Conservation (phyloP, 2,888 invertebrate species). For the Agriotes lineatus region DNA sequence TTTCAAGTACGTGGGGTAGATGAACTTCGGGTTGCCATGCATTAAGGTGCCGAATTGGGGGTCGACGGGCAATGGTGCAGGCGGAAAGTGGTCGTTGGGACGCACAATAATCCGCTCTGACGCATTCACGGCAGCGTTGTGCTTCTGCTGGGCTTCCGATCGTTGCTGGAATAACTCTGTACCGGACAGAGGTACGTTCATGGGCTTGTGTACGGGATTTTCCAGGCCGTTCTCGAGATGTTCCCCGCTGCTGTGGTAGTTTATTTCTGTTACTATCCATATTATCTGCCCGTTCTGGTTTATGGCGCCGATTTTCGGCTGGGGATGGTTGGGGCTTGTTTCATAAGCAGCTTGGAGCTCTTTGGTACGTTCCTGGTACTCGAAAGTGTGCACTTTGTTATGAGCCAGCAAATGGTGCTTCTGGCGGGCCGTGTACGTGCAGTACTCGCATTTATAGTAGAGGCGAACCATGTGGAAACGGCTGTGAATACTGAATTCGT, state of each 20-base stretch:
- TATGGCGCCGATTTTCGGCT: conserved; percentile 69
- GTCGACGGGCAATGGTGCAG: conserved; percentile 69
- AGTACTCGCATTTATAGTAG: conserved; percentile 79
- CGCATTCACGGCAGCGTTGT: conserved; percentile 47
- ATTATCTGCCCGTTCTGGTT: conserved; percentile 58
- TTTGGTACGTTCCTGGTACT: conserved; percentile 83
- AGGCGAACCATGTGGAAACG: conserved; percentile 76
- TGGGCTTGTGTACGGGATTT: conserved; percentile 49
- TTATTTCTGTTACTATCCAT: conserved; percentile 67
- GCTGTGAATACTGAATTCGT: conserved; percentile 80
- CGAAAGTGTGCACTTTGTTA: conserved; percentile 78
- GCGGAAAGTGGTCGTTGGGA: conserved; percentile 70
- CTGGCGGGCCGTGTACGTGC: conserved; percentile 82
- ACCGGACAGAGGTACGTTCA: conserved; percentile 73
- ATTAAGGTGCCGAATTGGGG: conserved; percentile 77
- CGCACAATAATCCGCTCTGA: conserved; percentile 68
- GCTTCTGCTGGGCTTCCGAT: conserved; percentile 70
- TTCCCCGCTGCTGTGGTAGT: conserved; percentile 50
- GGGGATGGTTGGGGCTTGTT: conserved; percentile 74
- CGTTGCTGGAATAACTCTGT: conserved; percentile 76
- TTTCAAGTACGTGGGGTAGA: conserved; percentile 80
- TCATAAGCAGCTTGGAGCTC: conserved; percentile 76
- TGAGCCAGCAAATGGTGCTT: conserved; percentile 78
- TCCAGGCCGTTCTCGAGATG: conserved; percentile 49
- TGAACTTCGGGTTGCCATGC: conserved; percentile 82